Percentiles rank a stretch among this genome's conserved stretches.
Evolutionary conservation across 1,140 invertebrate species (phyloP).

Genomic region (Prorops nasuta): DNA sequence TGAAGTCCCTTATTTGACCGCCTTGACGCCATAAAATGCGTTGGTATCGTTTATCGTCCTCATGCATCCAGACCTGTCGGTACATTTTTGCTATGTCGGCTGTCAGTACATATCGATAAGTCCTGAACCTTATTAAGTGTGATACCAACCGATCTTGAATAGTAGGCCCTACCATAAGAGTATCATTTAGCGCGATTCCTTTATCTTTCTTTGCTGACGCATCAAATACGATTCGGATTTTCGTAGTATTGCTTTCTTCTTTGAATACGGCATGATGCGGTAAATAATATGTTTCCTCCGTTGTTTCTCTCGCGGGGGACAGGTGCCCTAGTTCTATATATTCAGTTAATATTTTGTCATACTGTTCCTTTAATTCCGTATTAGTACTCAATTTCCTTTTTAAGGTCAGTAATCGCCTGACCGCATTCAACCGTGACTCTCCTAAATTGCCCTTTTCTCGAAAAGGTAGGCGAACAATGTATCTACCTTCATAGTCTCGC

Average conservation of each 20-base stretch:
- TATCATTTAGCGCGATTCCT: constrained; percentile 18
- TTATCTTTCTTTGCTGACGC: constrained; percentile 9
- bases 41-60: background rate
- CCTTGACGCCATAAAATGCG: background rate
- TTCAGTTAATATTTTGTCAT: constrained; percentile 21
- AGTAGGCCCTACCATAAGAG: constrained; percentile 8
- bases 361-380: constrained; percentile 8
- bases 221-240: constrained; percentile 20
- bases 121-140: constrained; percentile 35
- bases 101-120: constrained; percentile 22
- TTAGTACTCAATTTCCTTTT: constrained; percentile 7
- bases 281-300: constrained; percentile 6
- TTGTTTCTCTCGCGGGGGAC: background rate
- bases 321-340: constrained; percentile 30
- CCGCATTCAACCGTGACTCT: constrained; percentile 11
- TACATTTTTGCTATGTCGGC: constrained; percentile 50
- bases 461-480: constrained; percentile 21
- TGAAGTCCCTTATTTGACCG: background rate
- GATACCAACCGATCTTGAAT: constrained; percentile 14
- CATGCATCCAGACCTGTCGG: constrained; percentile 32
- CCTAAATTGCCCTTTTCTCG: constrained; percentile 11
- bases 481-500: constrained; percentile 11
- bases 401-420: constrained; percentile 11
- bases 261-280: constrained; percentile 24
- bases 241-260: constrained; percentile 14